These are phyloP conservation scores for Stenotaenia linearis DNA, from an alignment of 2,888 invertebrate species.

Conservation along the genomic window DNA sequence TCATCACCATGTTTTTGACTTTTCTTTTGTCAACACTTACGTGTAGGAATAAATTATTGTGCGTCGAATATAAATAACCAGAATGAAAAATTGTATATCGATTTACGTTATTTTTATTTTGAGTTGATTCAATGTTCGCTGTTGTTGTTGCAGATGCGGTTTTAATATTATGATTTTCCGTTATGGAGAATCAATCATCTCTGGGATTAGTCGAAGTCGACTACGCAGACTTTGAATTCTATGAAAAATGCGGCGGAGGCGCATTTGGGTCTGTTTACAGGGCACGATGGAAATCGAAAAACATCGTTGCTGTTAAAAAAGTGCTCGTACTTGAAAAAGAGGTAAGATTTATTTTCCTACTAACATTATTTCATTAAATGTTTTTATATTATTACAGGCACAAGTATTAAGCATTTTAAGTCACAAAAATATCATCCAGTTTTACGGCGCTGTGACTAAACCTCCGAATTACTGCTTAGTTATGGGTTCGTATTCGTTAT, in stretches of 20 bases:
- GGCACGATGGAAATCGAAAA: slow-evolving; percentile 46
- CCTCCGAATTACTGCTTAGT: slow-evolving; percentile 49
- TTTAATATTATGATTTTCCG: not conserved
- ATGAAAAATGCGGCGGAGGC: slow-evolving; percentile 49
- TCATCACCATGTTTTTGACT: not conserved
- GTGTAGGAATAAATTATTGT: too few relatives aligned
- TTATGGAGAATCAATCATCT: not conserved
- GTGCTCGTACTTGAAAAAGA: slow-evolving; percentile 48
- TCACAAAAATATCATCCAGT: slow-evolving; percentile 49
- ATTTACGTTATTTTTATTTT: too few relatives aligned
- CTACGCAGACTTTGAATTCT: slow-evolving; percentile 46
- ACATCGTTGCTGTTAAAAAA: slow-evolving; percentile 48
- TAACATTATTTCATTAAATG: slow-evolving; percentile 9
- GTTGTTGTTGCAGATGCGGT: not conserved
- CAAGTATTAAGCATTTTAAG: slow-evolving; percentile 48
- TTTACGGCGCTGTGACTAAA: slow-evolving; percentile 48
- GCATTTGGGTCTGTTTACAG: slow-evolving; percentile 49
- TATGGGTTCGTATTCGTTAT: slow-evolving; percentile 43
- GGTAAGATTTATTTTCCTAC: slow-evolving; percentile 39
- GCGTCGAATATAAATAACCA: too few relatives aligned
- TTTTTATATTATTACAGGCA: slow-evolving; percentile 43
- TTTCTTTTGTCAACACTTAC: not conserved
- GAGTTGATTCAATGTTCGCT: too few relatives aligned
- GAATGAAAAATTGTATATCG: too few relatives aligned
- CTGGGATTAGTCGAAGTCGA: slow-evolving; percentile 41